Percentiles rank a stretch among this genome's conserved stretches.
Evolutionary conservation across 2,113 vertebrate genomes (phyloP).

Genomic region (Castor canadensis): DNA sequence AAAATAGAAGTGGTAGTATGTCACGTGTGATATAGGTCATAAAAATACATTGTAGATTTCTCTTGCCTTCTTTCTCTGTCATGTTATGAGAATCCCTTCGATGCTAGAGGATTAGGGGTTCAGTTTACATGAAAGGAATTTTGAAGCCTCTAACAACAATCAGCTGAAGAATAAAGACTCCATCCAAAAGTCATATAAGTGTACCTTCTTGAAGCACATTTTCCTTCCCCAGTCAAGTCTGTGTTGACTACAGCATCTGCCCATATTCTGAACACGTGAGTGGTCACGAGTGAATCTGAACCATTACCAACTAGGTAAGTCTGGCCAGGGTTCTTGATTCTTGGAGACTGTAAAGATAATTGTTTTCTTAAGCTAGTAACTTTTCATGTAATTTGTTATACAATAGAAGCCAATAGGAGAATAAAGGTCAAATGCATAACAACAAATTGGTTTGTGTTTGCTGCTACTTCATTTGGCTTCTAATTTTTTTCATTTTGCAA

Average conservation of each 20-base stretch:
- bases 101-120: no score
- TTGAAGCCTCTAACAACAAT: not conserved
- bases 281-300: not conserved
- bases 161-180: not conserved
- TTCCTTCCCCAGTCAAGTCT: not conserved
- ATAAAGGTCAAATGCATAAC: not conserved
- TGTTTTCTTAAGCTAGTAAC: not conserved
- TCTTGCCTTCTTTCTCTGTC: not conserved
- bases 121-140: not conserved
- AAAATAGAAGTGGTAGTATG: not conserved
- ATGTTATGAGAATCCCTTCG: fast-evolving
- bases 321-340: not conserved
- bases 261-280: no score
- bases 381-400: not conserved
- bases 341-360: not conserved
- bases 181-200: no score
- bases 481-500: not conserved
- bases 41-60: not conserved
- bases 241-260: not conserved
- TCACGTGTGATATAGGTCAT: not conserved
- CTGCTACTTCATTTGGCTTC: not conserved
- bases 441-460: not conserved
- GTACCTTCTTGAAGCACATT: not conserved
- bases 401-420: not conserved
- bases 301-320: not conserved